phyloP scores from a whole-genome alignment of 2,888 invertebrate species.

The Drosophila sordidula region DNA sequence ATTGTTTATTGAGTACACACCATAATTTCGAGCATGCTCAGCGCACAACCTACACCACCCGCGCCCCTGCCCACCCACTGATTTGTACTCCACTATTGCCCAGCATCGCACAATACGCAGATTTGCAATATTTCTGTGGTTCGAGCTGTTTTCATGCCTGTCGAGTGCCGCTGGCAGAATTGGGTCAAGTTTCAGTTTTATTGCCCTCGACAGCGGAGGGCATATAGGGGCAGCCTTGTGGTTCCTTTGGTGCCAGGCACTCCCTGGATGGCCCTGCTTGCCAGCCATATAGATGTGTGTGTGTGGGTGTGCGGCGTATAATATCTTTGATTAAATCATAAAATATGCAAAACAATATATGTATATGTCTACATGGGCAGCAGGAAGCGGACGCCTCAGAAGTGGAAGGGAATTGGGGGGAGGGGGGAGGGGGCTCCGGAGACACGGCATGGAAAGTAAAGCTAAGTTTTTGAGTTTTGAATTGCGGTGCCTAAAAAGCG shows the following conservation, averaged over 20 bases:
- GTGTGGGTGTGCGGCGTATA: conserved; percentile 53
- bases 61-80: too few species aligned
- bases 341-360: conserved; percentile 68
- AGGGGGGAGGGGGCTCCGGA: conserved; percentile 16
- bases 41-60: not conserved
- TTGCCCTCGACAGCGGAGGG: conserved; percentile 45
- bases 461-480: conserved; percentile 42
- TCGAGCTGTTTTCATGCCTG: conserved; percentile 53
- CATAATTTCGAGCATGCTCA: conserved; percentile 26
- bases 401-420: not conserved
- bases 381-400: conserved; percentile 26
- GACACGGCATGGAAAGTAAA: conserved; percentile 45
- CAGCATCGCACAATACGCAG: conserved; percentile 35
- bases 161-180: conserved; percentile 60
- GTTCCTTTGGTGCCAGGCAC: conserved; percentile 47
- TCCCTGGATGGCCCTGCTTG: conserved; percentile 45
- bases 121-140: conserved; percentile 54
- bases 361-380: not conserved
- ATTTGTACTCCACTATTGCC: not conserved
- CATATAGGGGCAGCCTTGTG: conserved; percentile 15
- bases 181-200: conserved; percentile 79
- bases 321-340: conserved; percentile 80
- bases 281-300: not conserved
- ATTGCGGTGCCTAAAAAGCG: conserved; percentile 72
- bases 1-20: conserved; percentile 54